These are phyloP conservation scores for Phaenicophaeus curvirostris DNA, from an alignment of 2,797 vertebrate species.

Conservation along the genomic window DNA sequence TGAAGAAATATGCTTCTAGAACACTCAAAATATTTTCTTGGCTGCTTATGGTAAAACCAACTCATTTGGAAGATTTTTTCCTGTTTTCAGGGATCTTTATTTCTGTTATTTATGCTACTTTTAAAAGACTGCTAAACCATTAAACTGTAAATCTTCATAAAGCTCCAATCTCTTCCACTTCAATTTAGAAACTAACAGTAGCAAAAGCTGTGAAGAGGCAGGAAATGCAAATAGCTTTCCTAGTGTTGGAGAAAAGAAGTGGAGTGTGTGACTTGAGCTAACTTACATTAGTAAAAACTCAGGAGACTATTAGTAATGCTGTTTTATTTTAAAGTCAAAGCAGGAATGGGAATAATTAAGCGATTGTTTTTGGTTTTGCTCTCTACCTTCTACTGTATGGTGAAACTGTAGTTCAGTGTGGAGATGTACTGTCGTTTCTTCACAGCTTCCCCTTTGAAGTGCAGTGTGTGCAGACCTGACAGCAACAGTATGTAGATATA, in stretches of 20 bases:
- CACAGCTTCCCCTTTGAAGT: neutral
- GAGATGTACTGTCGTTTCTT: neutral
- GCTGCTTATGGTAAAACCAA: neutral
- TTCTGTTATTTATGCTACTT: neutral
- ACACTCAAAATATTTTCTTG: neutral
- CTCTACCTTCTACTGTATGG: neutral
- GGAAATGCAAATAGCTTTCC: neutral
- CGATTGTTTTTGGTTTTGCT: neutral
- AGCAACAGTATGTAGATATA: neutral
- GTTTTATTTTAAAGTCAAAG: conserved; percentile 8
- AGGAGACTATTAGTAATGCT: neutral
- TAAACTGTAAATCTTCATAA: neutral
- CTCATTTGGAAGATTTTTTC: neutral
- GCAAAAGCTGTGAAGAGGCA: neutral
- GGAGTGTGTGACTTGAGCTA: neutral
- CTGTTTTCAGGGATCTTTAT: neutral
- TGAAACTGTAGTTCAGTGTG: neutral
- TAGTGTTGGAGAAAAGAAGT: neutral
- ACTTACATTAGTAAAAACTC: neutral
- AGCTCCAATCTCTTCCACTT: neutral
- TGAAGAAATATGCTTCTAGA: neutral
- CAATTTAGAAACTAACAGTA: neutral
- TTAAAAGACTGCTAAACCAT: neutral
- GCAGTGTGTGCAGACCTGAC: too few relatives aligned
- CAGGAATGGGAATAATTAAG: neutral